A percentile compares a stretch with the other conserved stretches of the same genome.
Evolutionary conservation across 1,140 invertebrate genomes (phyloP).

Genomic region (Cydia amplana): DNA sequence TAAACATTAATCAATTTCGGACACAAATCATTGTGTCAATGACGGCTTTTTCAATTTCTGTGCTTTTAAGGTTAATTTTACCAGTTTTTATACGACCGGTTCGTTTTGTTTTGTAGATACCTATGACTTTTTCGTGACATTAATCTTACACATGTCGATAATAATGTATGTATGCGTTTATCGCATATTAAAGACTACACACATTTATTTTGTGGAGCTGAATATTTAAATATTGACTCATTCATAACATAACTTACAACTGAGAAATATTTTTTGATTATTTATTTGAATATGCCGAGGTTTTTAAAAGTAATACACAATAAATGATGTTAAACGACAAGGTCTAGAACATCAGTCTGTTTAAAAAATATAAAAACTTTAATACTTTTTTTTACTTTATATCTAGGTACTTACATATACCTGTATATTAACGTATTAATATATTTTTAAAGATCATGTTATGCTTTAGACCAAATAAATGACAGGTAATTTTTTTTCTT

Average conservation of each 20-base stretch:
- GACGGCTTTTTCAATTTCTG: not conserved
- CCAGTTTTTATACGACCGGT: not conserved
- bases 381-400: too few relatives aligned
- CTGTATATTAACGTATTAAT: too few relatives aligned
- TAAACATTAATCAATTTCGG: not conserved
- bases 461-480: not conserved
- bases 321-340: not conserved
- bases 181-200: not conserved
- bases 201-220: not conserved
- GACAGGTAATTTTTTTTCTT: too few relatives aligned
- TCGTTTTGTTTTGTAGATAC: not conserved
- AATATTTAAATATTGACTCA: not conserved
- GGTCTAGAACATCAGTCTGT: not conserved
- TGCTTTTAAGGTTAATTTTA: constrained; percentile 2
- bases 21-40: constrained; percentile 26
- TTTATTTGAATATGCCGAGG: not conserved
- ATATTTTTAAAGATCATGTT: not conserved
- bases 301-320: not conserved
- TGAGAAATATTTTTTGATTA: not conserved
- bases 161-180: not conserved
- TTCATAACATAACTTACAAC: not conserved
- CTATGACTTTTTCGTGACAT: not conserved
- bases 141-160: not conserved
- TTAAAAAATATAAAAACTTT: not conserved
- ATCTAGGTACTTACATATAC: too few relatives aligned